A percentile compares a stretch with the other conserved stretches of the same genome.
Conservation (phyloP, 1,140 invertebrate genomes). For the Diabrotica undecimpunctata region DNA sequence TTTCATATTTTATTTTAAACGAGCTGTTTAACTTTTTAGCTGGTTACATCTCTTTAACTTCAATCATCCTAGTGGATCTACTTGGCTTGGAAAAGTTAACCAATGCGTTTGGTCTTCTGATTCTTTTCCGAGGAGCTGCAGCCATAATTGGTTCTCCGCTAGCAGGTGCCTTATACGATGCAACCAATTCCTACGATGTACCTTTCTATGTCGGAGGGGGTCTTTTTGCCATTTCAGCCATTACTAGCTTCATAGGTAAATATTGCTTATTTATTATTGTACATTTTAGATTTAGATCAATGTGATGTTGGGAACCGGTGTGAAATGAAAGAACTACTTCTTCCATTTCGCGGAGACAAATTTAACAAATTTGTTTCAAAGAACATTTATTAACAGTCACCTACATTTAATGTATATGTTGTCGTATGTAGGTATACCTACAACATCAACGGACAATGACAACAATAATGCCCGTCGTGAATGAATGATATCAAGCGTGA, state of each 20-base stretch:
- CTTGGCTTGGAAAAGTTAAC: constrained; percentile 93
- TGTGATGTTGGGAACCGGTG: not conserved
- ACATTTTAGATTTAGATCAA: not conserved
- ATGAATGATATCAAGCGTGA: too few relatives aligned
- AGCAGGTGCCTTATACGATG: constrained; percentile 84
- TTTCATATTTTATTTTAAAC: too few relatives aligned
- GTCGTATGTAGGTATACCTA: not conserved
- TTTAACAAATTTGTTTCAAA: not conserved
- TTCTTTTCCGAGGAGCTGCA: constrained; percentile 89
- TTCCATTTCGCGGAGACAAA: not conserved
- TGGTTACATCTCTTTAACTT: constrained; percentile 95
- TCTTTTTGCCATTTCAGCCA: constrained; percentile 80
- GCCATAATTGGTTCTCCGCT: constrained; percentile 81
- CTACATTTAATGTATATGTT: not conserved
- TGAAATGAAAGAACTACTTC: too few relatives aligned
- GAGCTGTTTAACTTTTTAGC: constrained; percentile 55
- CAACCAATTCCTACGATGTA: constrained; percentile 77
- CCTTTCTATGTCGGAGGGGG: constrained; percentile 90
- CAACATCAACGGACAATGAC: too few relatives aligned
- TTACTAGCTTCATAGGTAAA: constrained; percentile 67
- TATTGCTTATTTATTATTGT: not conserved
- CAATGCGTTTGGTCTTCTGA: constrained; percentile 93
- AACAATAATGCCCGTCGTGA: too few relatives aligned
- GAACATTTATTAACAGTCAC: not conserved
- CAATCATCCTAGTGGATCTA: constrained; percentile 94